Base-by-base conservation (phyloP, 2,113 vertebrate species). In the Engystomops pustulosus region DNA sequence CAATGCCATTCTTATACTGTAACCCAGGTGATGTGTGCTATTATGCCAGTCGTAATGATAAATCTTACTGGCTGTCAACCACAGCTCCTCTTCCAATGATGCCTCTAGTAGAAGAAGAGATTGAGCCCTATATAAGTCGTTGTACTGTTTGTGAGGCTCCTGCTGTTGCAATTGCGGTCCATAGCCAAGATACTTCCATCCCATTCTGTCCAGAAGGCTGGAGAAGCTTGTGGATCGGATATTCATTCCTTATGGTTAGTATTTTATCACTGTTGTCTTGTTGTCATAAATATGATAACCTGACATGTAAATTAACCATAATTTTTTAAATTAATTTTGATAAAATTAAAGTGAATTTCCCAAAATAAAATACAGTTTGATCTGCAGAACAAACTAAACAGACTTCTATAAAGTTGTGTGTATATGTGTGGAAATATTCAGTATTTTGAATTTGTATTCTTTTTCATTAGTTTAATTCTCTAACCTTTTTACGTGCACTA, bases 1-100 rank as follows among this genome's bases (percentile, higher is more conserved):
- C 96, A 55, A 99, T 99, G 96, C 98, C 98, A 20, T 99, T 99
- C 91, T 92, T 99, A 55, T 99, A 99, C 94, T 99, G 98, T 90
- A 99, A 99, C 85, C 96, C 97, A 0, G 96, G 96, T 0, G 97
- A 99, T 6, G 25, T 96, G 38, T 99, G 98, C 88, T 96, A 99
- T 78, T 99, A 98, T 0, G 98, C 97, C 88, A 98, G 92, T 90
- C 95, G 98, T 60, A 99, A 99, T 0, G 98, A 99, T 89, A 99
- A 99, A 89, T 99, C 98, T 88, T 99, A 96, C 90, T 99, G 98
- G 98, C 89, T 99, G 68, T 98, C 98, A 38, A 99, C 97, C 18
- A 99, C 96, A 0, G 98, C 97, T 4, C 92, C 98, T 1, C 94
- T 99, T 75, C 98, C 98, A 67, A 99, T 99, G 98, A 99, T 99